These are phyloP conservation scores for Drosophila longiperda DNA, from an alignment of 2,888 invertebrate genomes.

Conservation along the genomic window DNA sequence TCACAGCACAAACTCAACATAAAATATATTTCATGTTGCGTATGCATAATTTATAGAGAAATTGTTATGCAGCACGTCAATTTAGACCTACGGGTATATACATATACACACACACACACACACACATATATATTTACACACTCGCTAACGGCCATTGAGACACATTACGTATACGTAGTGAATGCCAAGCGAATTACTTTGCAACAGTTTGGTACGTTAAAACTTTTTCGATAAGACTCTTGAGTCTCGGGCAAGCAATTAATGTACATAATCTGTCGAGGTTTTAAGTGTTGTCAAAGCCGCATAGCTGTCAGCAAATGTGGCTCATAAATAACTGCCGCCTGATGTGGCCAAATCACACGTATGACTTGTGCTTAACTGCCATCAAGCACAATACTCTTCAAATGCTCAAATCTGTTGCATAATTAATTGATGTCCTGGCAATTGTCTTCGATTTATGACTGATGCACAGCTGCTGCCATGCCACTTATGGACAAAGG, in stretches of 20 bases:
- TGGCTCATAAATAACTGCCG: slow-evolving; percentile 65
- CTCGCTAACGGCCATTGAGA: slow-evolving; percentile 15
- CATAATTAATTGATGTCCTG: slow-evolving; percentile 65
- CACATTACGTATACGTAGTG: slow-evolving; percentile 56
- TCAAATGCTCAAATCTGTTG: slow-evolving; percentile 39
- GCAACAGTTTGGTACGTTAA: slow-evolving; percentile 17
- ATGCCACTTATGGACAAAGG: background rate
- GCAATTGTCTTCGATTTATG: slow-evolving; percentile 58
- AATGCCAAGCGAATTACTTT: slow-evolving; percentile 24
- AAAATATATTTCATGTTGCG: slow-evolving; percentile 31
- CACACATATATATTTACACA: background rate
- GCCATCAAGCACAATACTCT: slow-evolving; percentile 47
- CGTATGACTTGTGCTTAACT: slow-evolving; percentile 62
- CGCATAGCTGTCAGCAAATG: slow-evolving; percentile 68
- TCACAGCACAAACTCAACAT: slow-evolving; percentile 22
- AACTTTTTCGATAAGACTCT: slow-evolving; percentile 21
- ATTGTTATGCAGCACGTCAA: slow-evolving; percentile 32
- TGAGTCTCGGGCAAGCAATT: slow-evolving; percentile 55
- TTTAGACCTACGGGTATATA: slow-evolving; percentile 12
- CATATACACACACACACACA: background rate
- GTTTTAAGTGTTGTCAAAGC: slow-evolving; percentile 50
- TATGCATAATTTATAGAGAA: slow-evolving; percentile 48
- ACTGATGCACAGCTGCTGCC: slow-evolving; percentile 8
- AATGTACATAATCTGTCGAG: slow-evolving; percentile 74
- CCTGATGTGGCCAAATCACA: slow-evolving; percentile 36